Percentiles rank a stretch among this genome's conserved stretches.
These are phyloP conservation scores for Rhingia rostrata DNA, from an alignment of 2,888 invertebrate species.

Conservation along the genomic window DNA sequence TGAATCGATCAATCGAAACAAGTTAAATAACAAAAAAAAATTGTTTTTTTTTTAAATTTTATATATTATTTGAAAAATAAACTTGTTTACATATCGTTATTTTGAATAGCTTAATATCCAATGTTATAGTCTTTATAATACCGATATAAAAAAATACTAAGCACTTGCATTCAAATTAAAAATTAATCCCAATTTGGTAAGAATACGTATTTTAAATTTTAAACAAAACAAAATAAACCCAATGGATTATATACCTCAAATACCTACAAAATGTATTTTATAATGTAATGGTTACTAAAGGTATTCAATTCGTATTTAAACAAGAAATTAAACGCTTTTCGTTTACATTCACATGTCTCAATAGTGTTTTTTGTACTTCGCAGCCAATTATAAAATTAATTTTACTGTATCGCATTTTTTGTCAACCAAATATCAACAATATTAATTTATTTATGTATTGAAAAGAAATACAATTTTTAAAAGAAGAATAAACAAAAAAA, in stretches of 20 bases:
- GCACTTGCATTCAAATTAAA: no score
- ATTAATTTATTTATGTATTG: slow-evolving; percentile 37
- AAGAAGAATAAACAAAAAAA: slow-evolving; percentile 78
- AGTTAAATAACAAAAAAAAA: no score
- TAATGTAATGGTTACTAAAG: slow-evolving; percentile 26
- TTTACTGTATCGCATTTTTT: slow-evolving; percentile 38
- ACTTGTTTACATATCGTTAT: no score
- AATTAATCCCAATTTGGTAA: no score
- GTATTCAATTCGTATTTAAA: slow-evolving; percentile 47
- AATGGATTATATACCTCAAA: background rate
- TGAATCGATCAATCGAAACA: no score
- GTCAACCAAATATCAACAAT: slow-evolving; percentile 54
- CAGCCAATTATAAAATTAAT: slow-evolving; percentile 24
- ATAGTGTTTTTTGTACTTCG: slow-evolving; percentile 2
- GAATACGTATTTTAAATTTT: no score
- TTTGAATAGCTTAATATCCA: no score
- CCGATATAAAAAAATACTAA: no score
- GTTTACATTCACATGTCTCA: slow-evolving; percentile 19
- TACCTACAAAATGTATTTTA: background rate
- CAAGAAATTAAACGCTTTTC: background rate
- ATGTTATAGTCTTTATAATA: no score
- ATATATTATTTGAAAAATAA: no score
- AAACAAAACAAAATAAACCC: no score
- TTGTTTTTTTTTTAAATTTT: no score
- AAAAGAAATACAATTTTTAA: slow-evolving; percentile 55